Percentiles rank a stretch among this genome's conserved stretches.
Conservation (phyloP, 2,888 invertebrate genomes). For the Saturnia pavonia region DNA sequence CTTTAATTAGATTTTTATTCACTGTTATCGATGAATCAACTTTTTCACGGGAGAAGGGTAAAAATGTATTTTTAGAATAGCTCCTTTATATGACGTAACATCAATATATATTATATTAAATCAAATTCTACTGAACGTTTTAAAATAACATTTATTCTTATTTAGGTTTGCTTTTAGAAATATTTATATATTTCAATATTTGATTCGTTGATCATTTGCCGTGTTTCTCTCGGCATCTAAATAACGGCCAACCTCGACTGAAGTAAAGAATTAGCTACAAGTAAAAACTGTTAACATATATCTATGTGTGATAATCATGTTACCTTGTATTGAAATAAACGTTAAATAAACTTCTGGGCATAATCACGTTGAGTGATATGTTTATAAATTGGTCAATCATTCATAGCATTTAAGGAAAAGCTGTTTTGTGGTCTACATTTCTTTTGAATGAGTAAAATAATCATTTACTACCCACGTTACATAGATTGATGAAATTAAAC, state of each 20-base stretch:
- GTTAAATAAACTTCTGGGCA: conserved; percentile 7
- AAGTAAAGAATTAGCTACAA: no score
- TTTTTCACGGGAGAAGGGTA: no score
- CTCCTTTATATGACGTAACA: not conserved
- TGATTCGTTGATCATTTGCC: not conserved
- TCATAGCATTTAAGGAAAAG: not conserved
- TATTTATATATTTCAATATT: not conserved
- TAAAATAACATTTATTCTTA: not conserved
- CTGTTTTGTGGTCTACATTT: conserved; percentile 6
- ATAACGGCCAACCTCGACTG: no score
- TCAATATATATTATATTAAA: not conserved
- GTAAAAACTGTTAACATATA: no score
- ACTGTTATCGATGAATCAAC: no score
- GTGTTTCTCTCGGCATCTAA: not conserved
- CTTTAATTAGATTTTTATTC: no score
- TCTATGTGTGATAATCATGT: not conserved
- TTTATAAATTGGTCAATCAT: conserved; percentile 11
- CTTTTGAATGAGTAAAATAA: conserved; percentile 1
- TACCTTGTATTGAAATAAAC: not conserved
- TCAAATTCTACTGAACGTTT: not conserved
- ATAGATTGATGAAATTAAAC: not conserved
- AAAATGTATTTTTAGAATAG: no score
- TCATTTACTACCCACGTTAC: not conserved
- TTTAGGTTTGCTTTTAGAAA: not conserved
- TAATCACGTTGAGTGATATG: conserved; percentile 12